A percentile compares a stretch with the other conserved stretches of the same genome.
Evolutionary conservation across 2,888 invertebrate species (phyloP).

Genomic region (Acanthopleura granulata): DNA sequence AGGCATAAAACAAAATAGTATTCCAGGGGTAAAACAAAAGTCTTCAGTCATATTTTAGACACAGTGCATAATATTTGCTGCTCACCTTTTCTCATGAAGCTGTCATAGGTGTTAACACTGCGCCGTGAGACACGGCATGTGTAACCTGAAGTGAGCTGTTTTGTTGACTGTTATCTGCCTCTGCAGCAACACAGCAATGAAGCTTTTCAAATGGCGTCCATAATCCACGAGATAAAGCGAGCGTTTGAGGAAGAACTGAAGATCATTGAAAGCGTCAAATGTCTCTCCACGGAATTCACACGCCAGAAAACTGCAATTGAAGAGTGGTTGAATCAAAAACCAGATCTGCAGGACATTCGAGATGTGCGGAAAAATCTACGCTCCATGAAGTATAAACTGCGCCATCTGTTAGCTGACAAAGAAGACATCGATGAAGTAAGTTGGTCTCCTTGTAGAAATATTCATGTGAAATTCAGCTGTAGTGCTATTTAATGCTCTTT

Average conservation of each 20-base stretch:
- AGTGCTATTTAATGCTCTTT: no score
- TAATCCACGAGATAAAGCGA: slow-evolving; percentile 17
- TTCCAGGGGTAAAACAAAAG: no score
- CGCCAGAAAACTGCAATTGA: slow-evolving; percentile 15
- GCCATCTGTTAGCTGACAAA: slow-evolving; percentile 32
- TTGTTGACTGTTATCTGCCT: not conserved
- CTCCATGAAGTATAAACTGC: slow-evolving; percentile 30
- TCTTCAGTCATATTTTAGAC: no score
- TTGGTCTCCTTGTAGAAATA: not conserved
- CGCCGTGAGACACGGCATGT: no score
- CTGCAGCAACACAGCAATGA: not conserved
- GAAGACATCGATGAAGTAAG: slow-evolving; percentile 31
- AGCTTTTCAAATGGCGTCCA: slow-evolving; percentile 12
- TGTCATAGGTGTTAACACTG: no score
- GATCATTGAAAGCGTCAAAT: slow-evolving; percentile 20
- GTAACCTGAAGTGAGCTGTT: no score
- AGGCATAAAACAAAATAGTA: no score
- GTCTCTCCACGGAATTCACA: slow-evolving; percentile 19
- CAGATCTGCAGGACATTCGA: slow-evolving; percentile 22
- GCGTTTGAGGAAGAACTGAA: slow-evolving; percentile 18
- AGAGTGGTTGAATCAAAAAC: slow-evolving; percentile 26
- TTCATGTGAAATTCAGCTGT: no score
- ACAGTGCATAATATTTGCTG: no score
- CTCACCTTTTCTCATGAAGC: no score
- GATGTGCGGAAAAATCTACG: slow-evolving; percentile 25